Base-by-base conservation (phyloP, 2,797 vertebrate species). In the Falco cherrug region DNA sequence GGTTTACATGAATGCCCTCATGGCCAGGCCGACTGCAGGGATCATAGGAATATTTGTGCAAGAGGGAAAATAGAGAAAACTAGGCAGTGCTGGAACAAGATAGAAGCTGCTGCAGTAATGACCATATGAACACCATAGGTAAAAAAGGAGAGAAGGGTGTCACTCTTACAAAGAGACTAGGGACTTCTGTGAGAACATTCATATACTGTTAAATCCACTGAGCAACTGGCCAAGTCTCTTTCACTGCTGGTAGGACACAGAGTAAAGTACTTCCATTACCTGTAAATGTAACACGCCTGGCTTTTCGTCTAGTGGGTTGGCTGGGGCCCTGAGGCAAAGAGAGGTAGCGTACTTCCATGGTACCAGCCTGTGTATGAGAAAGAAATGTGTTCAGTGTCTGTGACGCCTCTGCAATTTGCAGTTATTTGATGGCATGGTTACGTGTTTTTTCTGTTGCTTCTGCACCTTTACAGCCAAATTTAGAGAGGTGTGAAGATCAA, bases 251-350 rank as follows among this genome's bases (percentile, higher is more conserved):
- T 20, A n/a, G 51, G n/a, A 74, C 13, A 57, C 1, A 68, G 28
- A 56, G 28, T 25, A 74, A 84, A 78, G 9, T 13, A 19, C 3
- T 41, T 67, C 4, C 21, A 19, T 98, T 98, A 98, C 98, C 98
- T 98, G 95, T 79, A 79, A 85, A 89, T 39, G 94, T 95, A 18
- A 90, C 91, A 15, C 20, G 85, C 24, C 87, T 89, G 41, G 19
- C 5, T 41, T 89, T 91, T 73, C 76, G 86, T 80, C 92, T 82
- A 3, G 33, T 28, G 8, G 56, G 24, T 51, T 74, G 95, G 25
- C n/a, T 33, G 11, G 81, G 76, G 50, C 93, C 75, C 45, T 97
- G 97, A 6, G 98, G 98, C 84, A 98, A 95, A 43, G 98, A 98
- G 50, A 98, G 94, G 95, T 98, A 98, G 33, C 95, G 97, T 29